Percentiles rank a stretch among this genome's conserved stretches.
These are phyloP conservation scores for Stratiomys singularior DNA, from an alignment of 2,888 invertebrate species.

Conservation along the genomic window DNA sequence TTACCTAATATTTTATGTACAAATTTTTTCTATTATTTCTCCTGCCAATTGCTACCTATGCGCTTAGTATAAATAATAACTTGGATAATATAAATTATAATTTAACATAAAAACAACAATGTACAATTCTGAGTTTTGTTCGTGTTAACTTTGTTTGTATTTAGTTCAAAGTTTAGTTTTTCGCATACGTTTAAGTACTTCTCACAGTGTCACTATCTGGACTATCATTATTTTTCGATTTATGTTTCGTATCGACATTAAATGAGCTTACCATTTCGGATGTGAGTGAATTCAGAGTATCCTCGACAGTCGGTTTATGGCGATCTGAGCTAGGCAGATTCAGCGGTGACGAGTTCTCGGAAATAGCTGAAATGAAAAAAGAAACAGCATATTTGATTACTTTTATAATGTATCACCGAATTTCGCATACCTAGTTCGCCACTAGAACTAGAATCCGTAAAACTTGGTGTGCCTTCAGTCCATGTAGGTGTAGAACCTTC, in stretches of 20 bases:
- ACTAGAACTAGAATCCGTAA: conserved; percentile 96
- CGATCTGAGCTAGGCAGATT: conserved; percentile 65
- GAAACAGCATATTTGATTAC: not conserved
- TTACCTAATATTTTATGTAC: conserved; percentile 24
- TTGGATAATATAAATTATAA: conserved; percentile 10
- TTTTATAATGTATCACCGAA: not conserved
- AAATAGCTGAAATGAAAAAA: conserved; percentile 54
- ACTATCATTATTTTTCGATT: conserved; percentile 24
- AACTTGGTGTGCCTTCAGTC: conserved; percentile 98
- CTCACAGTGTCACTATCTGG: conserved; percentile 35
- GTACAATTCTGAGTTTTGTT: conserved; percentile 10
- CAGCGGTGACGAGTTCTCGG: conserved; percentile 72
- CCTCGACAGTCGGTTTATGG: conserved; percentile 73
- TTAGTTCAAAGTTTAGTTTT: not conserved
- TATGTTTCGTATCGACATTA: conserved; percentile 34
- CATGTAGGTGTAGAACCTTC: conserved; percentile 96
- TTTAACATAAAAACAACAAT: conserved; percentile 5
- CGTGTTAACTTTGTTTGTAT: not conserved
- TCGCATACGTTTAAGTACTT: conserved; percentile 32
- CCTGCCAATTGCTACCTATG: conserved; percentile 7
- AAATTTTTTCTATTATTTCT: conserved; percentile 8
- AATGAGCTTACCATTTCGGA: conserved; percentile 80
- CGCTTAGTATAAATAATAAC: conserved; percentile 27
- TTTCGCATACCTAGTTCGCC: conserved; percentile 75
- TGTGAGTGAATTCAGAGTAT: conserved; percentile 82